Evolutionary conservation across 1,140 invertebrate species (phyloP), one percentile per base, ranked within the genome.

Genomic region (Apolygus lucorum): DNA sequence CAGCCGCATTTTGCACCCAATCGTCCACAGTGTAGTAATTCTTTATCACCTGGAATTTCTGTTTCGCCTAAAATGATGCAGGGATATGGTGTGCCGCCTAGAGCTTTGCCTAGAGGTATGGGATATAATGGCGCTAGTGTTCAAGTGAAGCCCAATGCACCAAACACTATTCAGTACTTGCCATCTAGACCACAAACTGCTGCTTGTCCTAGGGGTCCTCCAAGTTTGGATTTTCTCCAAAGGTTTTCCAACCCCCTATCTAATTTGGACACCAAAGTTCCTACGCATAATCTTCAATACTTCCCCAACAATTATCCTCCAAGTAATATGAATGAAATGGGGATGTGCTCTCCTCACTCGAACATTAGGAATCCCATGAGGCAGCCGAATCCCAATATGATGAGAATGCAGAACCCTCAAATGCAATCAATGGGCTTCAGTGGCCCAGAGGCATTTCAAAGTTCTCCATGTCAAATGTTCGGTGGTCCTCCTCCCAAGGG

Each of bases 161-260:
- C 95, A 0, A 98, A 98, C 79, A 98, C 95, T 14, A 98, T 98
- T 76, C 95, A 98, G 81, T 98, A 98, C 83, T 86, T 98, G 77
- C 95, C 95, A 26, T 92, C 93, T 42, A 84, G 92, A 80, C 88
- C 91, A 13, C 91, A 92, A 75, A 82, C 86, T 73, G 81, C 84
- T 52, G 79, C 83, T 73, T 82, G 83, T 65, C 83, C 86, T 8
- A 83, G 90, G 66, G 88, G 88, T n/a, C 91, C 91, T 0, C 93
- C 93, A 2, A 94, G 92, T 77, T 81, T 97, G 63, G 94, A 97
- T 71, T 96, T 96, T 79, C 83, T 97, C 70, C 93, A 93, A 75
- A 84, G 92, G 65, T 94, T 91, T 75, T 87, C 91, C 11, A 92
- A 90, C 78, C 89, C 90, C 0, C 81, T 88, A 74, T 83, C 81